Percentiles rank a stretch among this genome's conserved stretches.
Conservation (phyloP, 2,113 vertebrate species). For the Actinemys pallida region DNA sequence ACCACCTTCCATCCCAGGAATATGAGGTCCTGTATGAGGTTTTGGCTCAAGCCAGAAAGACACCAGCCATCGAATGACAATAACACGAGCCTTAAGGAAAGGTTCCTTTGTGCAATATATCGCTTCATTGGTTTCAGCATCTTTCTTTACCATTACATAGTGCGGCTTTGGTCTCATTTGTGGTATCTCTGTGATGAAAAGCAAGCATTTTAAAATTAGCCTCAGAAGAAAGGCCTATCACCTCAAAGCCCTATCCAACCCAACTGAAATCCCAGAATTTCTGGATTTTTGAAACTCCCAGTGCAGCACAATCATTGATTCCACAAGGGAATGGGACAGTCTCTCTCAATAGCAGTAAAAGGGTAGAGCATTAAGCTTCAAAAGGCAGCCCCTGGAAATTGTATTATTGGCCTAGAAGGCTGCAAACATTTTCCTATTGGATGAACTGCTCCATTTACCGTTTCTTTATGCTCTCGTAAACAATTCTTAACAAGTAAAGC, state of each 20-base stretch:
- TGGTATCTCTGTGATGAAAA: constrained; percentile 89
- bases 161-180: constrained; percentile 95
- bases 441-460: not conserved
- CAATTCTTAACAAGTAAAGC: not conserved
- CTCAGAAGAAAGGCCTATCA: constrained; percentile 14
- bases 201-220: not conserved
- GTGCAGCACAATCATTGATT: not conserved
- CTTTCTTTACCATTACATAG: constrained; percentile 92
- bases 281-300: not conserved
- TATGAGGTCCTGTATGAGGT: constrained; percentile 89
- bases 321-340: not conserved
- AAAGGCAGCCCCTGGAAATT: not conserved
- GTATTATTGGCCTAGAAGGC: not conserved
- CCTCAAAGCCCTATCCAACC: not conserved
- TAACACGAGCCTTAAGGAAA: constrained; percentile 96
- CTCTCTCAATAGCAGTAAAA: not conserved
- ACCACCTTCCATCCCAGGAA: constrained; percentile 97
- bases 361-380: not conserved
- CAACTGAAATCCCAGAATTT: not conserved
- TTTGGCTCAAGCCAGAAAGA: constrained; percentile 99
- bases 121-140: constrained; percentile 92
- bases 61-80: constrained; percentile 98
- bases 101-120: constrained; percentile 97
- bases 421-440: not conserved
- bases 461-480: not conserved